Base-by-base conservation (phyloP, 2,797 vertebrate genomes). In the Poecilia picta region DNA sequence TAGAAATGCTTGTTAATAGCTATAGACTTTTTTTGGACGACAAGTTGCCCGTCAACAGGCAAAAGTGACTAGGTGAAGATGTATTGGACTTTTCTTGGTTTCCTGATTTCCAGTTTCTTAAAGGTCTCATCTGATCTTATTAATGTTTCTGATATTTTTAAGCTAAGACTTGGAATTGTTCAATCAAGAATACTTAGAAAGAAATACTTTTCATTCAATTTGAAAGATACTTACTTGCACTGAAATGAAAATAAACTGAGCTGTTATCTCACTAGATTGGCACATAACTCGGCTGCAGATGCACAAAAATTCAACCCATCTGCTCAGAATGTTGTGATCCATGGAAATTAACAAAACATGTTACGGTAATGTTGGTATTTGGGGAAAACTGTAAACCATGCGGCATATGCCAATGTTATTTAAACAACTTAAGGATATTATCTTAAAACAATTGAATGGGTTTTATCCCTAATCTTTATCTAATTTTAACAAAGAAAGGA, bases 21-120 rank as follows among this genome's bases (percentile, higher is more conserved):
- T 49, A 45, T 31, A 25, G 3, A 53, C 23, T 45, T 78, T 16
- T 31, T 36, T n/a, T 41, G 13, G 31, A 33, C 31, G 80, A 39
- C 47, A 68, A 33, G 77, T 71, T 80, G 77, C 41, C 28, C 33
- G 77, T 77, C 31, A 47, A 46, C 46, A 36, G 31, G 33, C 25
- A 18, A 28, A 25, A 51, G n/a, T 66, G 12, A 28, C 25, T 62
- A 81, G 68, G 39, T 13, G 36, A 68, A 41, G 64, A 68, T 41
- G 64, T 2, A 13, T 12, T 23, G 23, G 10, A 25, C 4, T 68
- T 41, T 68, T 39, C 64, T 41, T 41, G 20, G 36, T 0, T 11
- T 41, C 25, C 64, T 25, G 18, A 39, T 66, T 66, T 39, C 10
- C 33, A 25, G 43, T n/a, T 70, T 43, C 39, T 43, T 43, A n/a